phyloP scores from a whole-genome alignment of 2,113 vertebrate genomes.

The Penelope pileata region DNA sequence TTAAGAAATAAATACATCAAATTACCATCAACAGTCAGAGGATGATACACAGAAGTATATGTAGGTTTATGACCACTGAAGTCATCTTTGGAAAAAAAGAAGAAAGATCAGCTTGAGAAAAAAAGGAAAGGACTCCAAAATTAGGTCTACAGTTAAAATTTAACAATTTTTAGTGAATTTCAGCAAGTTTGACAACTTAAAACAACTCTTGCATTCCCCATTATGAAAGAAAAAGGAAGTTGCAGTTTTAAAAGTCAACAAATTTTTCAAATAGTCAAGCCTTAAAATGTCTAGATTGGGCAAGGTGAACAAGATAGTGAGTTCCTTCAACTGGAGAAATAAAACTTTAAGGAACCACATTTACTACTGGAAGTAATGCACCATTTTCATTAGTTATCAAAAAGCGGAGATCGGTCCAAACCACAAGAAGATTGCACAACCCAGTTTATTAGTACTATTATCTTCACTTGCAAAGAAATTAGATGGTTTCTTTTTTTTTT shows the following conservation, averaged over 20 bases:
- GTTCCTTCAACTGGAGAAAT: background rate
- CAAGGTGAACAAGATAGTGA: background rate
- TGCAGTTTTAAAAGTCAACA: background rate
- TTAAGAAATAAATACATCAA: background rate
- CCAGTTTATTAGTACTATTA: background rate
- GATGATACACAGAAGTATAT: conserved; percentile 47
- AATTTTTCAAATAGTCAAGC: background rate
- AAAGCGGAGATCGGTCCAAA: background rate
- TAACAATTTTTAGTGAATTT: background rate
- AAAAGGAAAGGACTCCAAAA: background rate
- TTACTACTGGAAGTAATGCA: background rate
- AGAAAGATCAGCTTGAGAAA: conserved; percentile 46
- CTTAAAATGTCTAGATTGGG: background rate
- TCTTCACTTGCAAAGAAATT: conserved; percentile 23
- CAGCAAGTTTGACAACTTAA: too few relatives aligned
- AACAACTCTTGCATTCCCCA: background rate
- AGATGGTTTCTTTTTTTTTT: background rate
- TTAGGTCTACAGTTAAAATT: background rate
- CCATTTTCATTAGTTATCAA: background rate
- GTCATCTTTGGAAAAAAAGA: conserved; percentile 31
- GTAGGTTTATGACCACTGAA: conserved; percentile 44
- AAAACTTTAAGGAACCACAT: background rate
- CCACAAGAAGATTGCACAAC: background rate
- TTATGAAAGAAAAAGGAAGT: background rate
- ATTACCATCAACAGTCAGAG: conserved; percentile 59